A percentile compares a stretch with the other conserved stretches of the same genome.
Evolutionary conservation across 2,888 invertebrate genomes (phyloP).

Genomic region (Lasioglossum figueresi): DNA sequence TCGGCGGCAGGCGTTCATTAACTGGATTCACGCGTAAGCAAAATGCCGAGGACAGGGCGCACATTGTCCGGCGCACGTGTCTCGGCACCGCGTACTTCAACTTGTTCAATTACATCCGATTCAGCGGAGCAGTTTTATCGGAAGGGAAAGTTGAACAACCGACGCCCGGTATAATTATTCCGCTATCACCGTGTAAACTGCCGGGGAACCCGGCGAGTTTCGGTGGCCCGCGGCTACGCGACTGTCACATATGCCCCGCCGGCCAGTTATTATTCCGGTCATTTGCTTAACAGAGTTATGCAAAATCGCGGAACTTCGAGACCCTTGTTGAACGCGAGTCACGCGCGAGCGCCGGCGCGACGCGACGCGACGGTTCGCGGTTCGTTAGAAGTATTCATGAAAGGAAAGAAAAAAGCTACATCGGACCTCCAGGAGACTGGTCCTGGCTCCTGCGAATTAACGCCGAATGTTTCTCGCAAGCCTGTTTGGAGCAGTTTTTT

Average conservation of each 20-base stretch:
- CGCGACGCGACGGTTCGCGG: conserved; percentile 27
- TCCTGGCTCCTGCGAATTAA: background rate
- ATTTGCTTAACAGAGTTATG: conserved; percentile 74
- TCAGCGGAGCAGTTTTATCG: conserved; percentile 43
- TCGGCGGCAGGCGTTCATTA: too few relatives aligned
- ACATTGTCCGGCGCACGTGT: background rate
- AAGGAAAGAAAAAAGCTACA: conserved; percentile 44
- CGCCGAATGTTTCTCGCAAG: background rate
- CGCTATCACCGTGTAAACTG: conserved; percentile 69
- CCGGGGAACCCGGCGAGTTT: conserved; percentile 61
- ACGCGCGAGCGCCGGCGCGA: conserved; percentile 41
- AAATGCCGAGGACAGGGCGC: too few relatives aligned
- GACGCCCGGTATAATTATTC: conserved; percentile 64
- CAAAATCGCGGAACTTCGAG: conserved; percentile 64
- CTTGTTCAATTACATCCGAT: conserved; percentile 40
- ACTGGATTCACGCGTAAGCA: too few relatives aligned
- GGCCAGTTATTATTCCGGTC: conserved; percentile 71
- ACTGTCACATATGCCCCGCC: conserved; percentile 68
- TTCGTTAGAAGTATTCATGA: conserved; percentile 64
- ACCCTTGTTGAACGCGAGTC: conserved; percentile 54
- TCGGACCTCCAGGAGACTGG: background rate
- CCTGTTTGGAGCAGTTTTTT: background rate
- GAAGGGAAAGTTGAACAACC: conserved; percentile 44
- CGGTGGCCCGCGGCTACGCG: conserved; percentile 46
- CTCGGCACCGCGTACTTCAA: background rate